These are phyloP conservation scores for Aporrectodea caliginosa DNA, from an alignment of 1,140 invertebrate species.

Conservation along the genomic window DNA sequence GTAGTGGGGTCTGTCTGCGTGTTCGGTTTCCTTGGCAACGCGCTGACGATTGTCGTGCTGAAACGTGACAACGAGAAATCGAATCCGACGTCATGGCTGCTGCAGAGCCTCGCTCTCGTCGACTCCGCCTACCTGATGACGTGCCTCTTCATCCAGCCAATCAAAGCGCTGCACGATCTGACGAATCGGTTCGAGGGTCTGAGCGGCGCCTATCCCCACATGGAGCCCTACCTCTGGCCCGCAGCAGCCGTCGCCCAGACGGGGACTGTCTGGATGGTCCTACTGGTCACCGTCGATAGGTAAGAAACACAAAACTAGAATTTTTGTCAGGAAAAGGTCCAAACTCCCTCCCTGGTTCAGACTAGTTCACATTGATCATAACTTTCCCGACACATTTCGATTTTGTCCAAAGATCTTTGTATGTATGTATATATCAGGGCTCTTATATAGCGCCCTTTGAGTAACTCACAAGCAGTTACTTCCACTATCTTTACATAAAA, in stretches of 20 bases:
- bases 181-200: slow-evolving; percentile 10
- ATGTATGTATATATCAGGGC: no score
- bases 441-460: no score
- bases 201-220: slow-evolving; percentile 7
- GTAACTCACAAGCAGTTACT: no score
- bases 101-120: slow-evolving; percentile 26
- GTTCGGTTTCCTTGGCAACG: slow-evolving; percentile 30
- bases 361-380: no score
- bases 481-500: no score
- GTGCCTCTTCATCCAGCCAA: slow-evolving; percentile 30
- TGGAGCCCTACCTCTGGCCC: slow-evolving; percentile 23
- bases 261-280: slow-evolving; percentile 28
- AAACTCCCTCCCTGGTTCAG: no score
- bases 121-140: slow-evolving; percentile 28
- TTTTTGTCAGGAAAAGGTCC: no score
- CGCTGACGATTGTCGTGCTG: slow-evolving; percentile 28
- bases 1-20: slow-evolving; percentile 18
- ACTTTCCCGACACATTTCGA: no score
- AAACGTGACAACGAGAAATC: slow-evolving; percentile 17
- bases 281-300: slow-evolving; percentile 30
- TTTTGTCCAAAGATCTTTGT: no score
- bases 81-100: slow-evolving; percentile 30
- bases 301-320: no score
- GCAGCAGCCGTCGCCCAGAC: slow-evolving; percentile 29
- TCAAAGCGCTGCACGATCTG: slow-evolving; percentile 20